Conservation (phyloP, 2,888 invertebrate species). For the Sylvicola cinctus region DNA sequence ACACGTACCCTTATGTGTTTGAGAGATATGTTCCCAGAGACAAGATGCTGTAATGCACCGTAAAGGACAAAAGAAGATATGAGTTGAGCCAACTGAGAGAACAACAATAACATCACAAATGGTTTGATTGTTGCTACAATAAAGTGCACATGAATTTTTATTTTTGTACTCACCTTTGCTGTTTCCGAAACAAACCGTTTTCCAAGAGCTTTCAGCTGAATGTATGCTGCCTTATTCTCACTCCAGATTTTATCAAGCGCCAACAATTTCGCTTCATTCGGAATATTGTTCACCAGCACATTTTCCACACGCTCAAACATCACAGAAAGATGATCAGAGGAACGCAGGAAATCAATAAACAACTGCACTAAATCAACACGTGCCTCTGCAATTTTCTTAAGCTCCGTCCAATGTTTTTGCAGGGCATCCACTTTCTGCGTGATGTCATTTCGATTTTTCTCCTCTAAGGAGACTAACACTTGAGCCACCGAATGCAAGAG, state of each 20-base stretch:
- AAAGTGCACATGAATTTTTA: too few species aligned
- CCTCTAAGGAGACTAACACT: slow-evolving; percentile 39
- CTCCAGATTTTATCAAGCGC: slow-evolving; percentile 31
- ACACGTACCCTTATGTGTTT: too few species aligned
- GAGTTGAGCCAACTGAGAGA: too few species aligned
- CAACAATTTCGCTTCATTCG: slow-evolving; percentile 33
- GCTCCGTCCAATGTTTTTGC: slow-evolving; percentile 38
- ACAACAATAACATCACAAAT: too few species aligned
- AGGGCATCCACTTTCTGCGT: slow-evolving; percentile 39
- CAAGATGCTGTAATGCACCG: too few species aligned
- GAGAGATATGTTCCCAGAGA: too few species aligned
- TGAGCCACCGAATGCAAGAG: slow-evolving; percentile 38
- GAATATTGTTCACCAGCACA: slow-evolving; percentile 27
- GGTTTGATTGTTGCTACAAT: too few species aligned
- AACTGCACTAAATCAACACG: slow-evolving; percentile 43
- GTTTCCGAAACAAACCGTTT: slow-evolving; percentile 42
- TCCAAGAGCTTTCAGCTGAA: slow-evolving; percentile 43
- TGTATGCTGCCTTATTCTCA: slow-evolving; percentile 37
- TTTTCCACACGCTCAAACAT: slow-evolving; percentile 44
- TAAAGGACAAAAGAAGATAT: too few species aligned
- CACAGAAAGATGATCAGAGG: slow-evolving; percentile 39
- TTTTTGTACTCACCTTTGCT: slow-evolving; percentile 26
- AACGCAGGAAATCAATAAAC: slow-evolving; percentile 51
- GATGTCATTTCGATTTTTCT: slow-evolving; percentile 38
- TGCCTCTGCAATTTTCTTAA: slow-evolving; percentile 35